These are phyloP conservation scores for Scomber japonicus DNA, from an alignment of 2,113 vertebrate genomes.

Conservation along the genomic window DNA sequence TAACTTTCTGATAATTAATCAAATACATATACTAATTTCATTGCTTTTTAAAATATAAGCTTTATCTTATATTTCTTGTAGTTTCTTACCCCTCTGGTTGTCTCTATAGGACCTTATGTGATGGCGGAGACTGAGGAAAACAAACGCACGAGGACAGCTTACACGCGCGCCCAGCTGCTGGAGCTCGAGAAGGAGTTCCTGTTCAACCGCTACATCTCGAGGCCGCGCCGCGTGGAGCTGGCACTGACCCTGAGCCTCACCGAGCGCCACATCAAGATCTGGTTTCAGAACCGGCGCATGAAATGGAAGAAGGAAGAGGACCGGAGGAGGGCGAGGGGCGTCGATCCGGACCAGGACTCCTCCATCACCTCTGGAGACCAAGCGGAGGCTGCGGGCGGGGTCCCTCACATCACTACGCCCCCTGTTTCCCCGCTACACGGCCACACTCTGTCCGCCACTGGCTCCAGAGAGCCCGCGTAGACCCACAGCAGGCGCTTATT, in stretches of 20 bases:
- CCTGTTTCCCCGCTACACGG: constrained; percentile 79
- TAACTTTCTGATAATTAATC: too few relatives aligned
- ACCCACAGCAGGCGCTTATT: background rate
- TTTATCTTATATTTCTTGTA: too few relatives aligned
- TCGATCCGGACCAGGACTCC: constrained; percentile 94
- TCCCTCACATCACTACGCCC: constrained; percentile 71
- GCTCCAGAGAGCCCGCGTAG: constrained; percentile 70
- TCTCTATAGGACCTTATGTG: constrained; percentile 84
- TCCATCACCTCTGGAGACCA: constrained; percentile 91
- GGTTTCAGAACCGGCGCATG: constrained; percentile 97
- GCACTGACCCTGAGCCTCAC: constrained; percentile 96
- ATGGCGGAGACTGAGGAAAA: constrained; percentile 92
- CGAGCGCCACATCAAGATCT: constrained; percentile 97
- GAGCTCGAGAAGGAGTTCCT: constrained; percentile 98
- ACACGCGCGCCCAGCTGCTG: constrained; percentile 95
- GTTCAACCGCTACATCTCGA: constrained; percentile 97
- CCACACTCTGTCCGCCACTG: constrained; percentile 50
- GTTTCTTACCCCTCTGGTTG: background rate
- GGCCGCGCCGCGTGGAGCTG: constrained; percentile 95
- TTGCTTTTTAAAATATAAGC: too few relatives aligned
- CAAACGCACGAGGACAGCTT: constrained; percentile 96
- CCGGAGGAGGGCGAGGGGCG: constrained; percentile 86
- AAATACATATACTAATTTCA: too few relatives aligned
- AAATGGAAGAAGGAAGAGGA: constrained; percentile 99
- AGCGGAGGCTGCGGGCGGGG: constrained; percentile 82